Evolutionary conservation across 2,888 invertebrate genomes (phyloP).

Genomic region (Seladonia tumulorum): DNA sequence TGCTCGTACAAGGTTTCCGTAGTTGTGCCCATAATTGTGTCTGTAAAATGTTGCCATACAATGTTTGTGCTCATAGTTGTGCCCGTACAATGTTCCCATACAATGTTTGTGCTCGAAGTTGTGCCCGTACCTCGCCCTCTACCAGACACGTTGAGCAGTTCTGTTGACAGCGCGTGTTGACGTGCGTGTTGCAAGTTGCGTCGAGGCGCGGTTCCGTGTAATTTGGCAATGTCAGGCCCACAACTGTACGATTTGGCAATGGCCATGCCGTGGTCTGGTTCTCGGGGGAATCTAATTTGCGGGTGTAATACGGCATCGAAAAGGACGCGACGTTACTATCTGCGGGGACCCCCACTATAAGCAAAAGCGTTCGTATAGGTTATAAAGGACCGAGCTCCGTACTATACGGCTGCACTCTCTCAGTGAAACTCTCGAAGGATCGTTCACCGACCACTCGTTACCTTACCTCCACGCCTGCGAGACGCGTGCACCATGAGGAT

Average conservation of each 20-base stretch:
- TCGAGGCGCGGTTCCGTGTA: slow-evolving; percentile 42
- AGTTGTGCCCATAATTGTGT: too few species aligned
- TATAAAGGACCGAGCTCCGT: slow-evolving; percentile 82
- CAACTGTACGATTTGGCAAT: slow-evolving; percentile 72
- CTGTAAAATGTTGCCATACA: too few species aligned
- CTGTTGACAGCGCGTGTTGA: background rate
- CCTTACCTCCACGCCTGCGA: slow-evolving; percentile 52
- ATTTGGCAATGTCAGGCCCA: slow-evolving; percentile 65
- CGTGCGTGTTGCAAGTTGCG: slow-evolving; percentile 58
- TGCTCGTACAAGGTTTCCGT: too few species aligned
- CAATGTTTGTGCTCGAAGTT: too few species aligned
- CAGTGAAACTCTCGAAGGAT: slow-evolving; percentile 83
- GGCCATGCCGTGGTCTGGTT: slow-evolving; percentile 59
- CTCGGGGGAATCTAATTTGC: slow-evolving; percentile 68
- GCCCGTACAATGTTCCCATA: too few species aligned
- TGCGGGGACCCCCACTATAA: slow-evolving; percentile 77
- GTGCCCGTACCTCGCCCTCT: too few species aligned
- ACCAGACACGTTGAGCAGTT: too few species aligned
- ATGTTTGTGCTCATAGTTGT: too few species aligned
- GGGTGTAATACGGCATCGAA: slow-evolving; percentile 55
- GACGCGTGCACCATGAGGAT: slow-evolving; percentile 81
- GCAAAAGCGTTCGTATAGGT: slow-evolving; percentile 80
- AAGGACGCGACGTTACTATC: slow-evolving; percentile 60
- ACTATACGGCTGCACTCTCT: slow-evolving; percentile 83
- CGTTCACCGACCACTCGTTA: slow-evolving; percentile 71